Base-by-base conservation (phyloP, 2,113 vertebrate species). In the Phoenicopterus ruber region DNA sequence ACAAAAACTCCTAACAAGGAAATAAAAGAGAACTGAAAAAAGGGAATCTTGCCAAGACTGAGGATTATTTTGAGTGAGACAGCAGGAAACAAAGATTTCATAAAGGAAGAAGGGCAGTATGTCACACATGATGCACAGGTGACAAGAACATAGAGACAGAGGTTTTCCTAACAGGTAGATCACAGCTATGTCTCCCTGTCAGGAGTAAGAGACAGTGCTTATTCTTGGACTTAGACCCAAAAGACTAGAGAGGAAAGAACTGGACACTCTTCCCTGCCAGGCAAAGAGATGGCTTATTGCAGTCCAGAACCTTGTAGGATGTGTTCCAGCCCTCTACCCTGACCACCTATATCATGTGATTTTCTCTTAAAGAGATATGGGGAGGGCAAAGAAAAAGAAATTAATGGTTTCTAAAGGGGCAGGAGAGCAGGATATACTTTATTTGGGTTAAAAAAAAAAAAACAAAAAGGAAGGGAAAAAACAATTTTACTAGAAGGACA, bases 321-420 rank as follows among this genome's bases (percentile, higher is more conserved):
- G 6, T 3, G 1, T 32, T 22, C 8, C 31, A 54, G 32, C 3
- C 8, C 17, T 63, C 55, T 67, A 34, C 7, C 9, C 8, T 62
- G 40, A 44, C 9, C 2, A 1, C 63, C 13, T 62, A 0, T 47
- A 36, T 18, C 3, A 34, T 17, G 24, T 18, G 2, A 49, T 49
- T 71, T 87, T 49, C 36, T 46, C 7, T 10, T 74, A 6, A 63
- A 54, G 2, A 71, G 22, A 28, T 61, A 58, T 5, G 5, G 5
- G 2, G 12, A 70, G 17, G 11, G 18, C 12, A 87, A 58, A 7
- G 11, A 62, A 40, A 72, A 94, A 77, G 8, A 73, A 63, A 69
- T 31, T 7, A 52, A 18, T 55, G 2, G 14, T 29, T 92, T 88
- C 36, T 54, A 52, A 88, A 71, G 2, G 6, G 10, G 5, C 15